Conservation (phyloP, 2,113 vertebrate genomes). For the Atlantisia rogersi region DNA sequence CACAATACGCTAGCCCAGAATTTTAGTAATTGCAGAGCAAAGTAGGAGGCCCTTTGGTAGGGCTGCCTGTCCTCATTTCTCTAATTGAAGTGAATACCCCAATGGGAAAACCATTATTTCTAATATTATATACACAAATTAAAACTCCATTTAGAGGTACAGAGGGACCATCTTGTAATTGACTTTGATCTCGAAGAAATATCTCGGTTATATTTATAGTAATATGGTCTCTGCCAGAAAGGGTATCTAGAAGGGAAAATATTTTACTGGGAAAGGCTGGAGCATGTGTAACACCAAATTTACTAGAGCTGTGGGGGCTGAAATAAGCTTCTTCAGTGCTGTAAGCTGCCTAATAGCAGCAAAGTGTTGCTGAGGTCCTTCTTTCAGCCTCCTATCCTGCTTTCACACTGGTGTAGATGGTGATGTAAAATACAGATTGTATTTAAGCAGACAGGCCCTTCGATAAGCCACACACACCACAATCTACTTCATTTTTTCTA, state of each 20-base stretch:
- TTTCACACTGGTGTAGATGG: not conserved
- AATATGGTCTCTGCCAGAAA: not conserved
- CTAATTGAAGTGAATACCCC: constrained; percentile 65
- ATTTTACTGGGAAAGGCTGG: constrained; percentile 9
- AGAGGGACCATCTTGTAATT: constrained; percentile 66
- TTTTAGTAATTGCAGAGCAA: constrained; percentile 8
- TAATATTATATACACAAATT: constrained; percentile 74
- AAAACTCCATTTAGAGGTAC: constrained; percentile 71
- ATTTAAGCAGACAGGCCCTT: not conserved
- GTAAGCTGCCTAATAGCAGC: not conserved
- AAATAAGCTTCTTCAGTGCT: not conserved
- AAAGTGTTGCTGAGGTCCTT: not conserved
- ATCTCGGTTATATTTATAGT: constrained; percentile 37
- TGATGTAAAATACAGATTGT: not conserved
- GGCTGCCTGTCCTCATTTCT: constrained; percentile 66
- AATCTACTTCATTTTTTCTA: not conserved
- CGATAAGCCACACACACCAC: not conserved
- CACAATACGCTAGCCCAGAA: not conserved
- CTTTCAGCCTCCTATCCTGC: not conserved
- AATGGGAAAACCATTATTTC: constrained; percentile 58
- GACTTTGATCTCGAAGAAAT: constrained; percentile 65
- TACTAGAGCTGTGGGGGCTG: not conserved
- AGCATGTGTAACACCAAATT: not conserved
- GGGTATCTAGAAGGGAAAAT: constrained; percentile 31
- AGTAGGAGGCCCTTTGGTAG: constrained; percentile 34